Base-by-base conservation (phyloP, 2,888 invertebrate species). In the Timema podura region DNA sequence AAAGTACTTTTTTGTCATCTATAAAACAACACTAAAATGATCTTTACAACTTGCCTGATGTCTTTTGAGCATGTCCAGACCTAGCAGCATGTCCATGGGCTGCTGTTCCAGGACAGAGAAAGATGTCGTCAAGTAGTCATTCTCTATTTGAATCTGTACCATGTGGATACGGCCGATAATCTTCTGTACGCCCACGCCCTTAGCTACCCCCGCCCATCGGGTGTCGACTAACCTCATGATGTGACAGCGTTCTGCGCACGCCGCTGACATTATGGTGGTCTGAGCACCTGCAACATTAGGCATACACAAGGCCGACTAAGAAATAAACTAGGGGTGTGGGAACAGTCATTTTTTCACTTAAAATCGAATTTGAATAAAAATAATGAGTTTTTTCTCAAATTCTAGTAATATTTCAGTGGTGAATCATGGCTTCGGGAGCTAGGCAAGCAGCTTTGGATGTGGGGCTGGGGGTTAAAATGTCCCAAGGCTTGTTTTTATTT, bases 71-170 rank as follows among this genome's bases (percentile, higher is more conserved):
- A 98, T 98, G 79, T 99, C 98, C 69, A 99, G 85, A 0, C 99
- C 99, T 13, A 99, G 85, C 70, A 99, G 83, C 95, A 99, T 96
- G 78, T 99, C 98, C 96, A 98, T 97, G 0, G 96, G 93, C 80
- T 98, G 98, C 77, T 98, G 93, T 79, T 96, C 95, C 65, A 99
- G 85, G 54, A 99, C 96, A 48, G 96, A 96, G 82, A 99, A 98
- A 57, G 97, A 97, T 5, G 97, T 96, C 1, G 96, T 95, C 59
- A 99, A 86, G 81, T 93, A 96, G 79, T 94, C 95, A 75, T 89
- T 91, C 77, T 93, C 96, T 74, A 99, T 98, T 82, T 98, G 93
- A 81, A 99, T 93, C 82, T 98, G 96, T 9, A 93, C 95, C 91
- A 96, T 93, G 81, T 99, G 99, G 76, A 99, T 96, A 72, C 98